Conservation (phyloP, 2,797 vertebrate species). For the Paramormyrops hopkinsi region DNA sequence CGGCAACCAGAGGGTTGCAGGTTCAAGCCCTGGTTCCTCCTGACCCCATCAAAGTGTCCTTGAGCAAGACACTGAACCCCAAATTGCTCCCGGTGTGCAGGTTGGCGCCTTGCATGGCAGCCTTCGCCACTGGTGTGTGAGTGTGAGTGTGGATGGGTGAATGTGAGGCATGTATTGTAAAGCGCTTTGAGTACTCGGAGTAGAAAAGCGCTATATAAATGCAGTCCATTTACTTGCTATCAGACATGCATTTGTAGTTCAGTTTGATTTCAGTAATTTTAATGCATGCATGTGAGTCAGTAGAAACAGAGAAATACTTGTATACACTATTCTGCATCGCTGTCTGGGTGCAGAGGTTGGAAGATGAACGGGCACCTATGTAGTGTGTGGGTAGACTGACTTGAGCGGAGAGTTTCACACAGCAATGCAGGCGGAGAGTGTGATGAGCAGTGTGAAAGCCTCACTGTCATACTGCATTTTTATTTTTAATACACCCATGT, state of each 20-base stretch:
- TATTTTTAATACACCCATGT: neutral
- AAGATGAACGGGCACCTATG: neutral
- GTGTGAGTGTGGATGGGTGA: no score
- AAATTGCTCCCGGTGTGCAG: no score
- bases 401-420: neutral
- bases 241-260: neutral
- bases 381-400: neutral
- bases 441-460: neutral
- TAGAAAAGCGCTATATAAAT: no score
- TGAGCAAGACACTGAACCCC: no score
- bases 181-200: no score
- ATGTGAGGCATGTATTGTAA: no score
- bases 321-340: neutral
- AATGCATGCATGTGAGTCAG: neutral
- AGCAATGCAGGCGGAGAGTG: neutral
- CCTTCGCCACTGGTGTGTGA: no score
- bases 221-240: neutral
- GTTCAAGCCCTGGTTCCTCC: no score
- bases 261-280: neutral
- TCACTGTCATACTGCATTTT: neutral
- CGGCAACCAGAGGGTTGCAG: no score
- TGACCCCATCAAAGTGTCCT: no score
- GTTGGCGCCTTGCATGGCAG: no score
- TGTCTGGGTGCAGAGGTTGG: neutral
- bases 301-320: neutral